These are phyloP conservation scores for Ambastaia sidthimunki DNA, from an alignment of 2,797 vertebrate species.

Conservation along the genomic window DNA sequence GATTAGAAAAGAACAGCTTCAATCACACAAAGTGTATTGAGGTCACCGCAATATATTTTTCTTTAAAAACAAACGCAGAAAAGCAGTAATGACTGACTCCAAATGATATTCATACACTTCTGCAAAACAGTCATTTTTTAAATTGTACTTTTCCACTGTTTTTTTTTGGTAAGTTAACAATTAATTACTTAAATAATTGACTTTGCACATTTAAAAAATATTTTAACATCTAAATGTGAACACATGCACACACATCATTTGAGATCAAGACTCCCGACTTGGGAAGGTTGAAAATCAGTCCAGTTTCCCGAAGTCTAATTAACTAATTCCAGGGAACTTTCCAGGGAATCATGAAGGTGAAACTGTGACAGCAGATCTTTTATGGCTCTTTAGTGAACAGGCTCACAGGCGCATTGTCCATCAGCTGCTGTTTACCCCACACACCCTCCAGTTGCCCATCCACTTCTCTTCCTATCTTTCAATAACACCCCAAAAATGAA, in stretches of 20 bases:
- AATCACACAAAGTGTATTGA: background rate
- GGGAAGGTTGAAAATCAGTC: background rate
- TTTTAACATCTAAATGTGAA: no score
- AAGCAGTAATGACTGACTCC: no score
- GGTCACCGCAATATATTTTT: background rate
- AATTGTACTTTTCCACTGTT: no score
- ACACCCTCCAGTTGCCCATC: background rate
- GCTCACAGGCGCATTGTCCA: background rate
- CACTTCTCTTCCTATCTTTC: background rate
- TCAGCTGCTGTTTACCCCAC: constrained; percentile 15
- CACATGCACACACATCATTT: background rate
- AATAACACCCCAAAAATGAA: constrained; percentile 40
- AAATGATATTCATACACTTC: no score
- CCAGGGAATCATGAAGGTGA: background rate
- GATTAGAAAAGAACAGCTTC: no score
- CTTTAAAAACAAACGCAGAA: no score
- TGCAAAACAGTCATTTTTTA: no score
- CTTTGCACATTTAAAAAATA: no score
- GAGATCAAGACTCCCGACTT: background rate
- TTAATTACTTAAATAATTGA: no score
- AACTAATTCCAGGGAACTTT: background rate
- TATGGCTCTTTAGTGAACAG: background rate
- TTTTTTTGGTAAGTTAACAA: no score
- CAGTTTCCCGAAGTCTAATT: background rate
- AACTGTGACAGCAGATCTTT: background rate